phyloP scores from a whole-genome alignment of 2,888 invertebrate species.

The Zygogramma bicolorata region DNA sequence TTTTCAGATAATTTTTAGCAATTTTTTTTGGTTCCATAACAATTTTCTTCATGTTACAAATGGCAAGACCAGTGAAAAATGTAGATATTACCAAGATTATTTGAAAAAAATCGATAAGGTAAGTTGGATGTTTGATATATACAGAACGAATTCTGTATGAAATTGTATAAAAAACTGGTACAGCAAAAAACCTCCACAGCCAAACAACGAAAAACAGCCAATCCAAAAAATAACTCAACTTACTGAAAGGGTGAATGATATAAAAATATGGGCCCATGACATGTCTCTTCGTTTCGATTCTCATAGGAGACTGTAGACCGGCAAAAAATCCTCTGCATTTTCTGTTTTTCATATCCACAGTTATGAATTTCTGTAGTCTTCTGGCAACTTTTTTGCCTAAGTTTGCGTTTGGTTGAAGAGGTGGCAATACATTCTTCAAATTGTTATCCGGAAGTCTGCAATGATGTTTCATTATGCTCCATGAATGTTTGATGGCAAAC shows the following conservation, averaged over 20 bases:
- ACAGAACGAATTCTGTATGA: not conserved
- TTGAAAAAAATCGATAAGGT: not conserved
- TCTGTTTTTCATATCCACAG: constrained; percentile 12
- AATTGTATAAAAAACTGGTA: not conserved
- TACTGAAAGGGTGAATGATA: constrained; percentile 38
- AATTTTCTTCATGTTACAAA: constrained; percentile 6
- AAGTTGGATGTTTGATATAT: not conserved
- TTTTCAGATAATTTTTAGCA: constrained; percentile 5
- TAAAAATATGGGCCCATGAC: constrained; percentile 16
- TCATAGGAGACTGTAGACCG: constrained; percentile 10
- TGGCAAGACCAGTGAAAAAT: constrained; percentile 22
- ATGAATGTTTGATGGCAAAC: too few species aligned
- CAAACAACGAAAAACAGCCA: constrained; percentile 13
- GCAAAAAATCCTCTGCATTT: constrained; percentile 18
- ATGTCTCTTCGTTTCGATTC: constrained; percentile 26
- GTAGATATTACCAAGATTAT: not conserved
- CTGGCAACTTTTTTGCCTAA: not conserved
- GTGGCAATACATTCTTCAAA: not conserved
- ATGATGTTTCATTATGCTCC: not conserved
- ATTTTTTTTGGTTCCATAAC: not conserved
- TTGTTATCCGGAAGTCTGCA: not conserved
- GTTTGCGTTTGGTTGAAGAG: constrained; percentile 10
- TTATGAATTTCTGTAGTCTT: not conserved
- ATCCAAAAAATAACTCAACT: constrained; percentile 15
- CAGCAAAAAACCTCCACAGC: constrained; percentile 3